phyloP scores from a whole-genome alignment of 2,888 invertebrate genomes.

The Ditylenchus weischeri region DNA sequence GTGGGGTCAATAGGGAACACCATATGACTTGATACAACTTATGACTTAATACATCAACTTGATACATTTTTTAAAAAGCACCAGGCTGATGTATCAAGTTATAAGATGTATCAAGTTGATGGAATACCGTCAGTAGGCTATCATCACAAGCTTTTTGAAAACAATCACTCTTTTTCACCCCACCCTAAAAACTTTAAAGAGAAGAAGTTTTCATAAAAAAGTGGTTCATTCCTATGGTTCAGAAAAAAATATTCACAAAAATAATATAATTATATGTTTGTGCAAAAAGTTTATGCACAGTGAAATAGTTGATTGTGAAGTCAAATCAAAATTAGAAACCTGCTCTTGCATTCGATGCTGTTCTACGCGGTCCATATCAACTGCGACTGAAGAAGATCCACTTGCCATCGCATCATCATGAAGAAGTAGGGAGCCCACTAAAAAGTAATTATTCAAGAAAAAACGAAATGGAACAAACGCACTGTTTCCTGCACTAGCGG shows the following conservation, averaged over 20 bases:
- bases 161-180: too few species aligned
- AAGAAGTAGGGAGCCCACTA: constrained; percentile 64
- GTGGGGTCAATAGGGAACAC: too few species aligned
- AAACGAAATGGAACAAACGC: constrained; percentile 29
- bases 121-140: too few species aligned
- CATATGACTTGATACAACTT: too few species aligned
- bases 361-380: constrained; percentile 73
- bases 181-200: not conserved
- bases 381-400: constrained; percentile 72
- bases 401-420: constrained; percentile 60
- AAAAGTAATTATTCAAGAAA: constrained; percentile 25
- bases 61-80: too few species aligned
- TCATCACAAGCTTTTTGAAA: too few species aligned
- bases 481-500: constrained; percentile 60
- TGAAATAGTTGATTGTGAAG: not conserved
- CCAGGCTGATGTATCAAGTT: too few species aligned
- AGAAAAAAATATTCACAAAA: not conserved
- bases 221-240: too few species aligned
- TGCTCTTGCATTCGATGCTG: constrained; percentile 41
- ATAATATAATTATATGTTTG: not conserved
- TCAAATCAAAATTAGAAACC: constrained; percentile 14
- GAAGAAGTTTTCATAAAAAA: too few species aligned
- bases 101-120: too few species aligned
- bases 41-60: too few species aligned
- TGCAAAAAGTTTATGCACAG: too few species aligned